Base-by-base conservation (phyloP, 2,113 vertebrate species). In the Casuarius casuarius region DNA sequence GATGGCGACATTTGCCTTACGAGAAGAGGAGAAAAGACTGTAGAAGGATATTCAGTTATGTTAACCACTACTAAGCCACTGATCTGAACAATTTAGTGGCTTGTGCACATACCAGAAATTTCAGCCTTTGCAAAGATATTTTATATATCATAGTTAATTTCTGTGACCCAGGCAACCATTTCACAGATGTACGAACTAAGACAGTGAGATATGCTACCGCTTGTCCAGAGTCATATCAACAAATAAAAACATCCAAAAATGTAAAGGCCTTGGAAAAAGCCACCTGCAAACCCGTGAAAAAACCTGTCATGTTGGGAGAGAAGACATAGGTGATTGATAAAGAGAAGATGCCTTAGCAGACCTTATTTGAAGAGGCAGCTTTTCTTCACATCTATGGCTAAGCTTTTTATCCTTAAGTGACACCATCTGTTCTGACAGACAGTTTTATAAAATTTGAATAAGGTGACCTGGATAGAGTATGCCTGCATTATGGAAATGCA, bases 401-500 rank as follows among this genome's bases (percentile, higher is more conserved):
- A 95, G 97, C 95, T 95, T 94, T 97, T 97, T 94, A 97, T 95
- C 94, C 92, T 96, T 95, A 96, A 97, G 88, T 96, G 94, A 96
- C 93, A 95, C 95, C 97, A 96, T 96, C 96, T 97, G 97, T 91
- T 96, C 94, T 86, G 86, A 95, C 81, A 94, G 94, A 96, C 90
- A 94, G 95, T 95, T 97, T 92, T 87, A 89, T 85, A 86, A 95
- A 96, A 96, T 89, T 92, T 94, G 92, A 96, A 86, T 84, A 91
- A 90, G 94, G 87, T 84, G 95, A 95, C 94, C 91, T 92, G 94
- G 79, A 96, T 85, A 89, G 93, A 87, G 75, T 42, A 33, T 22
- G 75, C 15, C 79, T 83, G 75, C 42, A 76, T 74, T 10, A 74
- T 48, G 48, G 84, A 88, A 92, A 85, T 56, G 48, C 26, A 3